These are phyloP conservation scores for Brachionus paranguensis DNA, from an alignment of 1,140 invertebrate genomes.

Conservation along the genomic window DNA sequence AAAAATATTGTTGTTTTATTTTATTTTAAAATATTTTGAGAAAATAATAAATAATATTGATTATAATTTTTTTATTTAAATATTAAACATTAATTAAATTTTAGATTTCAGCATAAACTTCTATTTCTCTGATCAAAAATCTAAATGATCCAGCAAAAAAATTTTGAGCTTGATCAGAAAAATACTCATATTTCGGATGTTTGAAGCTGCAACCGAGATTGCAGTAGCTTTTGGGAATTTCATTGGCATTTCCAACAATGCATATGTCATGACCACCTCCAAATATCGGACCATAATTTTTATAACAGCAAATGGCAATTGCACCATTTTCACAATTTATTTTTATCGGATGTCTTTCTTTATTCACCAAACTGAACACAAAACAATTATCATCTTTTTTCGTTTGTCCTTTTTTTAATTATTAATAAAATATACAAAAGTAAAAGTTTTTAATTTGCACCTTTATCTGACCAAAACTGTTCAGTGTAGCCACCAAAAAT, in stretches of 20 bases:
- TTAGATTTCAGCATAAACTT: constrained; percentile 5
- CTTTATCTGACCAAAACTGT: constrained; percentile 5
- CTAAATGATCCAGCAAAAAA: background rate
- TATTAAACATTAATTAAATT: background rate
- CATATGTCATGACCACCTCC: background rate
- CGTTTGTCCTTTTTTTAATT: background rate
- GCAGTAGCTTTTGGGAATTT: background rate
- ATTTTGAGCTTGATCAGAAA: background rate
- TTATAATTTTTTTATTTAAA: no score
- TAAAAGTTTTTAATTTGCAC: background rate
- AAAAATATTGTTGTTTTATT: no score
- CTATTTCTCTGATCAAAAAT: constrained; percentile 12
- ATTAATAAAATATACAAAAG: background rate
- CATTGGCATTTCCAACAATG: background rate
- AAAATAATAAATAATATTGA: no score
- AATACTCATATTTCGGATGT: constrained; percentile 20
- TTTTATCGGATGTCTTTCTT: background rate
- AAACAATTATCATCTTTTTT: background rate
- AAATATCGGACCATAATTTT: constrained; percentile 11
- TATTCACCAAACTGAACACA: background rate
- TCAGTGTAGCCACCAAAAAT: constrained; percentile 16
- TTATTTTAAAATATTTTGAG: no score
- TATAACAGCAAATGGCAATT: background rate
- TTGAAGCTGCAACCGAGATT: constrained; percentile 17
- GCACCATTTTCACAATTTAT: background rate